Evolutionary conservation across 2,113 vertebrate genomes (phyloP), one percentile per base, ranked within the genome.

Genomic region (Andinoacara biseriatus): DNA sequence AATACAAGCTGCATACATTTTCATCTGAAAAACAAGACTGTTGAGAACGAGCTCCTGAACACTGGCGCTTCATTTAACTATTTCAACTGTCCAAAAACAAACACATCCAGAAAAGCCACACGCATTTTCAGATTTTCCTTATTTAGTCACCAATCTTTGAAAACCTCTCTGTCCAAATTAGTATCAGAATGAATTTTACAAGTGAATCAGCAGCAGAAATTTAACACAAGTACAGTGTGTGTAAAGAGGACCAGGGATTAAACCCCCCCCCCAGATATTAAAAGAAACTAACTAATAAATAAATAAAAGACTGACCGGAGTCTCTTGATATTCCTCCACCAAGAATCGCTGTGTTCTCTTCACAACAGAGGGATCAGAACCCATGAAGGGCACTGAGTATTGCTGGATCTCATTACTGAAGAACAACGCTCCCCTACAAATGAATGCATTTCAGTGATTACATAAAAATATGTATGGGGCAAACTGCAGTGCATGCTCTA

Each of bases 321-420:
- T 94, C 58, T 96, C 95, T 38, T 97, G 49, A 35, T 96, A 79
- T 62, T 97, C 94, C 10, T 97, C 96, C 35, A 94, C 67, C 77
- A 99, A 93, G 77, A 96, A 99, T 58, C 96, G 96, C 86, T 99
- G 98, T 60, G 96, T 97, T 74, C 98, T 96, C 93, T 94, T 98
- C 80, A 99, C 98, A 75, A 99, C 98, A 2, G 98, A 96, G 1
- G 74, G 93, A 85, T 99, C 98, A 15, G 97, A 90, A 40, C 98
- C 98, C 95, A 97, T 89, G 90, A 99, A 99, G 33, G 96, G 97
- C 86, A 99, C 29, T 1, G 95, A 83, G 10, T 99, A 99, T 58
- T 96, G 88, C 67, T 93, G 94, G 69, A 99, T 93, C 89, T 99
- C 97, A n/a, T 87, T 93, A 92, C 94, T 97, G 86, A 93, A 99